phyloP scores from a whole-genome alignment of 2,797 vertebrate species.

The Pseudochirops cupreus region DNA sequence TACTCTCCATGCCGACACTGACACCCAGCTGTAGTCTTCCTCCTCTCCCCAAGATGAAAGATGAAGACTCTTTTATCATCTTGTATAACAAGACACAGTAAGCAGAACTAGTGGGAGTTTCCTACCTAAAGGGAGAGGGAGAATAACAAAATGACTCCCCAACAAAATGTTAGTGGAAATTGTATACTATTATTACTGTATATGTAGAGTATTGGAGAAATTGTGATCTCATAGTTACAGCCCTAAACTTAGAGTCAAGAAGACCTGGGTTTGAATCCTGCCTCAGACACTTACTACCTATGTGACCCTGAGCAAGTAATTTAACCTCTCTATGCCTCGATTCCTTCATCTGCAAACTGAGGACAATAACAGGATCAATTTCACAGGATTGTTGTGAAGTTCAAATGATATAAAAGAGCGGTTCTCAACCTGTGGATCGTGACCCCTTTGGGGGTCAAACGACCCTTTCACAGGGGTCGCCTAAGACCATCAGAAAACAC shows the following conservation, averaged over 20 bases:
- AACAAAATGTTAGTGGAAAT: background rate
- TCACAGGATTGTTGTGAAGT: background rate
- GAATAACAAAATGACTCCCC: background rate
- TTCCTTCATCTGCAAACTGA: background rate
- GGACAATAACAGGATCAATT: background rate
- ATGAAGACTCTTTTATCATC: background rate
- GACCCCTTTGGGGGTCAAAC: too few relatives aligned
- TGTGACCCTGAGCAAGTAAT: background rate
- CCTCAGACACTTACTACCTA: background rate
- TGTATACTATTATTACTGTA: background rate
- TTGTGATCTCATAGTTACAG: background rate
- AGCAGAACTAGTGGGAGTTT: background rate
- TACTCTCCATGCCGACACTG: background rate
- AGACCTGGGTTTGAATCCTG: background rate
- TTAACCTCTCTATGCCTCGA: background rate
- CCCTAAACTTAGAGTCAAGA: background rate
- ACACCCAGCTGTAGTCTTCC: background rate
- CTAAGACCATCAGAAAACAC: too few relatives aligned
- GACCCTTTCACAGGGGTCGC: too few relatives aligned
- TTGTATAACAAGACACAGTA: background rate
- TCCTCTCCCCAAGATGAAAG: background rate
- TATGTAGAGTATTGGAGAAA: background rate
- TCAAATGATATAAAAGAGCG: background rate
- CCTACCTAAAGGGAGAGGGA: background rate
- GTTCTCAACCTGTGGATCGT: too few relatives aligned